Evolutionary conservation across 2,113 vertebrate genomes (phyloP).

Genomic region (Ptilorrhoa leucosticta): DNA sequence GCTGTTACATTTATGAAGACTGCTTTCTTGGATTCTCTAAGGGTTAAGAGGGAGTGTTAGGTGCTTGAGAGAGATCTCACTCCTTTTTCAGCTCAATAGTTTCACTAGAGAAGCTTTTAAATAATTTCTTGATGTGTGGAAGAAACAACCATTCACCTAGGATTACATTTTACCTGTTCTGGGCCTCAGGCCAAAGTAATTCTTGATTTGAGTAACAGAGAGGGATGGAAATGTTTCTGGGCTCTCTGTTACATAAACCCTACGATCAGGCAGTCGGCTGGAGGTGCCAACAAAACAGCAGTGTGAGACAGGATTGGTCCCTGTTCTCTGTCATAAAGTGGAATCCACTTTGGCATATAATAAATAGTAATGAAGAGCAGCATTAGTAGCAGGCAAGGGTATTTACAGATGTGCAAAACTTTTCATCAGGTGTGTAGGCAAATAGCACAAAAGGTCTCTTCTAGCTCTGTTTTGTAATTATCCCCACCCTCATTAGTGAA

Average conservation of each 20-base stretch:
- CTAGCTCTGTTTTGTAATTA: background rate
- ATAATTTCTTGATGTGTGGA: background rate
- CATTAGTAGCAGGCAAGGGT: background rate
- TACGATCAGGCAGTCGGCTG: background rate
- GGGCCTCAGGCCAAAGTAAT: slow-evolving; percentile 1
- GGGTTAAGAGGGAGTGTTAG: background rate
- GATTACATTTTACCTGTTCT: slow-evolving; percentile 36
- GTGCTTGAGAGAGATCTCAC: background rate
- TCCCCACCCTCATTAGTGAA: background rate
- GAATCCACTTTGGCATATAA: background rate
- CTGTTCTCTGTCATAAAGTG: background rate
- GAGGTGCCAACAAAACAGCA: background rate
- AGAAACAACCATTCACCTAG: background rate
- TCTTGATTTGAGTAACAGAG: slow-evolving; percentile 6
- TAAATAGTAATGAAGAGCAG: background rate
- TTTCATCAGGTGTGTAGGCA: background rate
- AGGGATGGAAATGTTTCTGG: background rate
- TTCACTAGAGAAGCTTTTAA: background rate
- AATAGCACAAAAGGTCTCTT: background rate
- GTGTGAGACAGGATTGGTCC: background rate
- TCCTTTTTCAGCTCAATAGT: background rate
- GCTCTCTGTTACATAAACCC: background rate
- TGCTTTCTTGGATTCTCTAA: background rate
- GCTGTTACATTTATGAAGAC: background rate
- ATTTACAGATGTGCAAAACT: background rate